A percentile compares a stretch with the other conserved stretches of the same genome.
These are phyloP conservation scores for Drosophila willistoni DNA, from an alignment of 1,140 invertebrate species.

Conservation along the genomic window DNA sequence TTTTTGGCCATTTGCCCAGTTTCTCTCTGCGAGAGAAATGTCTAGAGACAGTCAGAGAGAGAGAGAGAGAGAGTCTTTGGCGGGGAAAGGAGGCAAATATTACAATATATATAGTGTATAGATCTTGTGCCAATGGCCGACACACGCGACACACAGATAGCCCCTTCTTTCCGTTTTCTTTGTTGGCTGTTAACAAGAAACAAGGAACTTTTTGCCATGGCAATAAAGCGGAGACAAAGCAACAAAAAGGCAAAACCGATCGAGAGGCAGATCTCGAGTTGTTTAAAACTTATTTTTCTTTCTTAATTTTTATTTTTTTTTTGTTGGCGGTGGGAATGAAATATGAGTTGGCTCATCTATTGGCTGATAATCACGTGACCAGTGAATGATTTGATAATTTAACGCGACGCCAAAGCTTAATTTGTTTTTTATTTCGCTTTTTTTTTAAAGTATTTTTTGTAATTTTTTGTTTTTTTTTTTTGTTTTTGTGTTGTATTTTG, in stretches of 20 bases:
- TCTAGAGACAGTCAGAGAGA: neutral
- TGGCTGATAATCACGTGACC: constrained; percentile 55
- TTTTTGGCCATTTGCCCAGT: constrained; percentile 40
- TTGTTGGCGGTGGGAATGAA: neutral
- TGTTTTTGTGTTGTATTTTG: neutral
- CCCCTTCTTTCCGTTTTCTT: neutral
- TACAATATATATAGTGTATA: constrained; percentile 15
- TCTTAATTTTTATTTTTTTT: no score
- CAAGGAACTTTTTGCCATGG: constrained; percentile 27
- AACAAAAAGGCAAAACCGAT: constrained; percentile 18
- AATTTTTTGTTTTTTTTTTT: constrained; percentile 22
- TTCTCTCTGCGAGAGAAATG: constrained; percentile 18
- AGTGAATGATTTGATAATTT: constrained; percentile 54
- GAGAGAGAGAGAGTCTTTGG: neutral
- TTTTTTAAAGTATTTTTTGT: constrained; percentile 18
- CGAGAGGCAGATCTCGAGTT: neutral
- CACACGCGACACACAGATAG: constrained; percentile 54
- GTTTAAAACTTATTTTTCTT: neutral
- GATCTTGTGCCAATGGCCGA: constrained; percentile 71
- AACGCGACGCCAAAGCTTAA: constrained; percentile 48
- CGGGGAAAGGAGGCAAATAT: no score
- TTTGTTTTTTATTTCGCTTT: constrained; percentile 57
- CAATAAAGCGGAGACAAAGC: constrained; percentile 14
- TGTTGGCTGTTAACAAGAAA: constrained; percentile 48
- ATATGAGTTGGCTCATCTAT: neutral